A percentile compares a stretch with the other conserved stretches of the same genome.
phyloP scores from a whole-genome alignment of 1,140 invertebrate species.

The Drosophila asahinai region DNA sequence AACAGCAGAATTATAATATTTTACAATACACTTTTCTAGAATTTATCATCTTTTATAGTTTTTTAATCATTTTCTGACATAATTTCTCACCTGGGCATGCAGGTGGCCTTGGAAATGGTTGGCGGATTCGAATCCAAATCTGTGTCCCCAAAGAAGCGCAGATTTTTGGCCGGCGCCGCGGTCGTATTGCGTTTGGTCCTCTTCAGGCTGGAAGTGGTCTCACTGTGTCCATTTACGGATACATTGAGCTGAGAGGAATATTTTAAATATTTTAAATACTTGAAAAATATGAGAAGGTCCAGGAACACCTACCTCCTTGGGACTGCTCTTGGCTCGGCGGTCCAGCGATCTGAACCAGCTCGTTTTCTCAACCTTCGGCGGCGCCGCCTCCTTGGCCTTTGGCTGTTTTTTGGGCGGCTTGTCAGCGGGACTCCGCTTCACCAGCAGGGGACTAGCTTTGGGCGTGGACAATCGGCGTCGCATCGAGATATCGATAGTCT shows the following conservation, averaged over 20 bases:
- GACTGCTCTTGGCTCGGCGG: conserved; percentile 86
- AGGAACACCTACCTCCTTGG: conserved; percentile 56
- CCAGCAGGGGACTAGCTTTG: conserved; percentile 88
- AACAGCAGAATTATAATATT: too few relatives aligned
- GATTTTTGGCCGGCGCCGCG: conserved; percentile 87
- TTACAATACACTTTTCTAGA: too few relatives aligned
- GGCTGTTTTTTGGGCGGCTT: conserved; percentile 70
- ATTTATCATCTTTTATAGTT: too few relatives aligned
- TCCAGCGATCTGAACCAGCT: conserved; percentile 90
- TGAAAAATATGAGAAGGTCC: not conserved
- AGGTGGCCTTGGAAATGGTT: conserved; percentile 86
- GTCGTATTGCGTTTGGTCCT: conserved; percentile 84
- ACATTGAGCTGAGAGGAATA: conserved; percentile 58
- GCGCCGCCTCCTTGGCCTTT: conserved; percentile 48
- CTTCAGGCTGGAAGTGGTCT: conserved; percentile 85
- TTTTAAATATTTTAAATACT: not conserved
- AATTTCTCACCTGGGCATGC: conserved; percentile 85
- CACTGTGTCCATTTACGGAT: conserved; percentile 84
- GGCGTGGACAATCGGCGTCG: conserved; percentile 90
- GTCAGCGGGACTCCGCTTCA: conserved; percentile 77
- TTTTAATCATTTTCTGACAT: too few relatives aligned
- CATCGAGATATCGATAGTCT: conserved; percentile 86
- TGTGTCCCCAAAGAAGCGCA: conserved; percentile 93
- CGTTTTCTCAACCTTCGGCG: conserved; percentile 73
- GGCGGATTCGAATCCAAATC: conserved; percentile 89